Conservation (phyloP, 2,797 vertebrate genomes). For the Betta splendens region DNA sequence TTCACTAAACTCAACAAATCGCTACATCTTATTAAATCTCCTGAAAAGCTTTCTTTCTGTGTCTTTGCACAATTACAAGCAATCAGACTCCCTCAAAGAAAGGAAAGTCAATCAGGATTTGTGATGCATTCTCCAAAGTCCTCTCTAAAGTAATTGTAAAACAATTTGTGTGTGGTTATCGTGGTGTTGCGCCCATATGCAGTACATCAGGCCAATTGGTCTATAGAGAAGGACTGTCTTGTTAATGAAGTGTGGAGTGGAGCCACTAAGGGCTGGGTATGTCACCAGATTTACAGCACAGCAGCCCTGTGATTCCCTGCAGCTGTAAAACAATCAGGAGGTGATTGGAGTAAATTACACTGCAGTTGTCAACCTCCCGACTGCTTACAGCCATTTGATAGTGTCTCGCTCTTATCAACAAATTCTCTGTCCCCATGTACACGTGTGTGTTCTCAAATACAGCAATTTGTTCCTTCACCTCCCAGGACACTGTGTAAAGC, state of each 20-base stretch:
- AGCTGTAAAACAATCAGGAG: slow-evolving; percentile 76
- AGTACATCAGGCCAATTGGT: slow-evolving; percentile 56
- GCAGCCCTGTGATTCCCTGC: slow-evolving; percentile 60
- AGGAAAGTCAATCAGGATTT: slow-evolving; percentile 29
- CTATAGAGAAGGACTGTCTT: slow-evolving; percentile 66
- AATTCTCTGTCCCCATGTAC: slow-evolving; percentile 44
- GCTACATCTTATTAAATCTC: slow-evolving; percentile 7
- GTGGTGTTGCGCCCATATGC: slow-evolving; percentile 7
- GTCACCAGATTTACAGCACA: slow-evolving; percentile 70
- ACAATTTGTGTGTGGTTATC: slow-evolving; percentile 43
- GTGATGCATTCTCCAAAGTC: slow-evolving; percentile 11
- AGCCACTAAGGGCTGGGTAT: slow-evolving; percentile 63
- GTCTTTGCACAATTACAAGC: slow-evolving; percentile 32
- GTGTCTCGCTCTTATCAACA: slow-evolving; percentile 41
- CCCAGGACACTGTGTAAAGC: slow-evolving; percentile 45
- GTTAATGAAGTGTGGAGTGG: slow-evolving; percentile 75
- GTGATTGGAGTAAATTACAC: slow-evolving; percentile 76
- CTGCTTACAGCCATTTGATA: slow-evolving; percentile 58
- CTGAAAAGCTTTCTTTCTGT: slow-evolving; percentile 9
- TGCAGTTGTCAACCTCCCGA: slow-evolving; percentile 57
- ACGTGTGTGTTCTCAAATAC: slow-evolving; percentile 29
- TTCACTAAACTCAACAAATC: background rate
- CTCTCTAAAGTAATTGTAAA: slow-evolving; percentile 38
- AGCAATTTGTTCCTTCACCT: slow-evolving; percentile 31
- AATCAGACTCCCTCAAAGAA: slow-evolving; percentile 20